Evolutionary conservation across 2,797 vertebrate genomes (phyloP), one percentile per base, ranked within the genome.

Genomic region (Chaetodon trifasciatus): DNA sequence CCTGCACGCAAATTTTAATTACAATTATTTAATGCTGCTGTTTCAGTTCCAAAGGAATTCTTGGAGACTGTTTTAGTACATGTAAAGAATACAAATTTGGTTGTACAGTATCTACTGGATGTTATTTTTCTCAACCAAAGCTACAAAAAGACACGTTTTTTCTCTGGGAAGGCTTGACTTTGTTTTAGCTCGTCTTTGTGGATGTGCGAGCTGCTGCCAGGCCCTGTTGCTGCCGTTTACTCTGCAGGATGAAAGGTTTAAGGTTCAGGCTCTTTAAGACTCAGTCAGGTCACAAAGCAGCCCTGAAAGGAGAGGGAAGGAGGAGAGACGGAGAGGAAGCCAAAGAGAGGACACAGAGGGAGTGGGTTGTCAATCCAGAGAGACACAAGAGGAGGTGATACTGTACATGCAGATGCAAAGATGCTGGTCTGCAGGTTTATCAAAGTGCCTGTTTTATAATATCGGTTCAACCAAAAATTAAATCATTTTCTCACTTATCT

Each of bases 191-290:
- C 17, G 70, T 82, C 53, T 87, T 87, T 86, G 81, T 83, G 79
- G 76, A 68, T 46, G 81, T 90, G 82, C 84, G 80, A 90, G 84
- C 76, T 40, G 85, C 76, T 92, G 89, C 91, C 90, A 90, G 80
- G 53, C 88, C 49, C 67, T 79, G 74, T 85, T 63, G 72, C 76
- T 65, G 70, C 78, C 2, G 64, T 77, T 88, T 88, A 70, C 74
- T 57, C 71, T 61, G 75, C 61, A 70, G 74, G 86, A 90, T 89
- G 87, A 93, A 93, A 91, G 86, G 81, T 88, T 89, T 88, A 83
- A 79, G 87, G 87, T 91, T 83, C 52, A 50, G 67, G 52, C 78
- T 87, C 79, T 91, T 83, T 85, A 90, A 70, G 81, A 78, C 78
- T 73, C 61, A 76, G 78, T 84, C 82, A 82, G 77, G 72, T 71